Percentiles rank a stretch among this genome's conserved stretches.
Evolutionary conservation across 1,140 invertebrate genomes (phyloP).

Genomic region (Halictus rubicundus): DNA sequence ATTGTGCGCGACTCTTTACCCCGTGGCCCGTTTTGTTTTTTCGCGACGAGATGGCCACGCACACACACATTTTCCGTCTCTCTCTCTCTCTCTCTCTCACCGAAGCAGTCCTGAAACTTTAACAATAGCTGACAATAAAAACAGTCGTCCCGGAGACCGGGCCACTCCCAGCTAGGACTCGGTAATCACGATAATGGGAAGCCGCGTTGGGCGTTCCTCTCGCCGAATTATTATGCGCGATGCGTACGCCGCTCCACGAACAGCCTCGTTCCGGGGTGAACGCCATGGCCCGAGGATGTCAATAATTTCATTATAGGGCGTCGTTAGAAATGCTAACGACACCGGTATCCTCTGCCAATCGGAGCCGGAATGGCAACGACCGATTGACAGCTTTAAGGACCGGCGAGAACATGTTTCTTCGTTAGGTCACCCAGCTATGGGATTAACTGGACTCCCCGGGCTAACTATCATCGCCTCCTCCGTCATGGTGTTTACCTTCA

Average conservation of each 20-base stretch:
- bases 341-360: neutral
- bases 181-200: conserved; percentile 50
- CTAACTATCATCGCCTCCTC: too few species aligned
- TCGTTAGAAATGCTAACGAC: conserved; percentile 23
- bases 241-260: conserved; percentile 30
- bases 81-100: neutral
- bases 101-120: conserved; percentile 36
- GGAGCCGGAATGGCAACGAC: too few species aligned
- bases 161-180: conserved; percentile 35
- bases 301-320: conserved; percentile 35
- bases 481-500: too few species aligned
- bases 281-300: conserved; percentile 15
- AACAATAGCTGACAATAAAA: conserved; percentile 55
- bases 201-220: conserved; percentile 40
- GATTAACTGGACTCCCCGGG: too few species aligned
- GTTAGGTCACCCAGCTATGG: neutral
- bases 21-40: conserved; percentile 20
- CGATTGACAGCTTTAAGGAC: neutral
- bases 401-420: neutral
- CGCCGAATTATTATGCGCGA: conserved; percentile 50
- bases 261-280: conserved; percentile 1
- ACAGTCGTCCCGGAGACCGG: conserved; percentile 38
- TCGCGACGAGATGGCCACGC: conserved; percentile 43
- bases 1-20: neutral
- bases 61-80: conserved; percentile 4